A percentile compares a stretch with the other conserved stretches of the same genome.
phyloP scores from a whole-genome alignment of 2,888 invertebrate species.

The Hecatera dysodea region DNA sequence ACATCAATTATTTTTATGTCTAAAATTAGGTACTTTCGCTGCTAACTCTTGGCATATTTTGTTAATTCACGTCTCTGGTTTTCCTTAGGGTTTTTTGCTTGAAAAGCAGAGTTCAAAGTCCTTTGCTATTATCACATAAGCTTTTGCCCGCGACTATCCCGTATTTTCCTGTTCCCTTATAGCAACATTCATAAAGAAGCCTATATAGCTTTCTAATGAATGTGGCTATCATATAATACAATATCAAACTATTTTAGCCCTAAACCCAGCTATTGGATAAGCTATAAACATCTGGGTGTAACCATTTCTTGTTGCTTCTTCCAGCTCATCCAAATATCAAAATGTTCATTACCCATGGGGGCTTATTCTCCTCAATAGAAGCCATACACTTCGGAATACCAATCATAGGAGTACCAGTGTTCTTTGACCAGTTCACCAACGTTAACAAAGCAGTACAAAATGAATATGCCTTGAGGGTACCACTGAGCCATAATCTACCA shows the following conservation, averaged over 20 bases:
- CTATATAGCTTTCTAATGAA: no score
- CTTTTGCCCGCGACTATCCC: no score
- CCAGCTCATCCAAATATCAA: conserved; percentile 75
- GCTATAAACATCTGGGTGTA: not conserved
- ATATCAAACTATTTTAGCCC: not conserved
- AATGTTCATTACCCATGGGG: conserved; percentile 78
- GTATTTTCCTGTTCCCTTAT: no score
- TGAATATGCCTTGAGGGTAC: conserved; percentile 74
- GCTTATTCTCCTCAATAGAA: conserved; percentile 76
- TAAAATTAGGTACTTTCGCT: no score
- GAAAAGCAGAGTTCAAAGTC: no score
- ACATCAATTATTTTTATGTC: no score
- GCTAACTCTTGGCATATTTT: no score
- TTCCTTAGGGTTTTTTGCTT: not conserved
- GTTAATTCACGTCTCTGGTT: not conserved
- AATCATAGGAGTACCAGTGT: conserved; percentile 75
- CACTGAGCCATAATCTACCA: conserved; percentile 68
- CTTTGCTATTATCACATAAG: no score
- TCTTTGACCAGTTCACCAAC: conserved; percentile 79
- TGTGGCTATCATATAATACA: no score
- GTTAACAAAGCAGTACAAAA: conserved; percentile 73
- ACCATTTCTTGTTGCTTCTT: conserved; percentile 24
- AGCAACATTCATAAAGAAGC: no score
- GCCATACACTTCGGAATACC: conserved; percentile 77
- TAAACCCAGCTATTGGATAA: not conserved